Percentiles rank a stretch among this genome's conserved stretches.
These are phyloP conservation scores for Mareca strepera DNA, from an alignment of 2,797 vertebrate species.

Conservation along the genomic window DNA sequence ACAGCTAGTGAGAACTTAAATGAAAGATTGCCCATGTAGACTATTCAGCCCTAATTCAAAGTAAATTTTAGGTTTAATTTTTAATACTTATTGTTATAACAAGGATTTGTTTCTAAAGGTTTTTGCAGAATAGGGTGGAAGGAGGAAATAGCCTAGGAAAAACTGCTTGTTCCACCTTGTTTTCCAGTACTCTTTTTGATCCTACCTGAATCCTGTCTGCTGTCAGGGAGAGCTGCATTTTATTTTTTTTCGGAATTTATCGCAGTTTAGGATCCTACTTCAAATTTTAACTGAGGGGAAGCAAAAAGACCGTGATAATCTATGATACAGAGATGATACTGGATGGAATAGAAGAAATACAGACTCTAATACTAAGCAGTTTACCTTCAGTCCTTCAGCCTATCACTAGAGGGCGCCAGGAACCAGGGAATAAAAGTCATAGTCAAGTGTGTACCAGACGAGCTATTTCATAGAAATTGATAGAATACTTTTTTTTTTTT, in stretches of 20 bases:
- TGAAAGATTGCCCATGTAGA: neutral
- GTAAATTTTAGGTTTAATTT: neutral
- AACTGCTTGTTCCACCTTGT: neutral
- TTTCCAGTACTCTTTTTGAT: neutral
- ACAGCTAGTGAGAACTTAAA: neutral
- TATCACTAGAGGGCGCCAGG: constrained; percentile 46
- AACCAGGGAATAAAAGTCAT: neutral
- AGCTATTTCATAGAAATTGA: neutral
- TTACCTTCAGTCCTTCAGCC: neutral
- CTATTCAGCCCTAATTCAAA: neutral
- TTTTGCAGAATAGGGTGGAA: neutral
- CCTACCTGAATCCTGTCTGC: neutral
- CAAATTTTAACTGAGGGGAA: neutral
- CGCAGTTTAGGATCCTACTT: neutral
- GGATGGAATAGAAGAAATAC: neutral
- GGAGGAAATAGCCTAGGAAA: neutral
- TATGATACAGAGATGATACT: neutral
- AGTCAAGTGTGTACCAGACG: neutral
- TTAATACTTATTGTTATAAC: neutral
- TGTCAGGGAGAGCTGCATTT: neutral
- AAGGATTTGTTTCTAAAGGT: neutral
- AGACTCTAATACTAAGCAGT: neutral
- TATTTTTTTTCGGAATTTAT: neutral
- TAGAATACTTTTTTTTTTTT: neutral
- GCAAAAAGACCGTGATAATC: neutral